Base-by-base conservation (phyloP, 2,113 vertebrate species). In the Phalacrocorax carbo region DNA sequence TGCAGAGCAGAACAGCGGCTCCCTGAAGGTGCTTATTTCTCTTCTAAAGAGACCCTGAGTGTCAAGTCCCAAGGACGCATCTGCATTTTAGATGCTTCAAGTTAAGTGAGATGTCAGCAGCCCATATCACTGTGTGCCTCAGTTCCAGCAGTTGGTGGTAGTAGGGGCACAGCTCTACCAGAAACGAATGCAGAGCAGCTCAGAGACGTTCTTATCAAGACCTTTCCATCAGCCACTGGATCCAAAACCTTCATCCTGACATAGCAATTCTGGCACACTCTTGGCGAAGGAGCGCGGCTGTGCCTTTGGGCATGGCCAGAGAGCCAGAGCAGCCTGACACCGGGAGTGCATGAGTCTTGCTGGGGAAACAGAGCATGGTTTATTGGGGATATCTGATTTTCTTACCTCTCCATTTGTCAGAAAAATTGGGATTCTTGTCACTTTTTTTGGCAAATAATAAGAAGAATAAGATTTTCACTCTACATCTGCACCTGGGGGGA, bases 291-390 rank as follows among this genome's bases (percentile, higher is more conserved):
- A 42, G 36, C 42, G 55, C 18, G 55, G n/a, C 15, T 42, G n/a
- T 58, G n/a, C 20, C 36, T 51, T 60, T 15, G 20, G 72, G 20
- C 23, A 42, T 4, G 29, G 42, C 71, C 48, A n/a, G n/a, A 66
- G 18, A 76, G 23, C 18, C 49, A 49, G n/a, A 49, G 22, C 23
- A 44, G 38, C 44, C 36, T 42, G 11, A 36, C 20, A 22, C 18
- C 2, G 1, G 23, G 18, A 49, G 0, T 23, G 34, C n/a, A 4
- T 13, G 2, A 2, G 1, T 34, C 19, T 48, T n/a, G 10, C 12
- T 8, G 8, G 57, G n/a, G 7, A 64, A 64, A 46, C 5, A 26
- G 21, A 46, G 27, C 6, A 7, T 15, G 22, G 2, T 48, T 69
- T 90, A 4, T 23, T 32, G 30, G 25, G 11, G n/a, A 13, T 49